These are phyloP conservation scores for Osmerus mordax DNA, from an alignment of 2,113 vertebrate genomes.

Conservation along the genomic window DNA sequence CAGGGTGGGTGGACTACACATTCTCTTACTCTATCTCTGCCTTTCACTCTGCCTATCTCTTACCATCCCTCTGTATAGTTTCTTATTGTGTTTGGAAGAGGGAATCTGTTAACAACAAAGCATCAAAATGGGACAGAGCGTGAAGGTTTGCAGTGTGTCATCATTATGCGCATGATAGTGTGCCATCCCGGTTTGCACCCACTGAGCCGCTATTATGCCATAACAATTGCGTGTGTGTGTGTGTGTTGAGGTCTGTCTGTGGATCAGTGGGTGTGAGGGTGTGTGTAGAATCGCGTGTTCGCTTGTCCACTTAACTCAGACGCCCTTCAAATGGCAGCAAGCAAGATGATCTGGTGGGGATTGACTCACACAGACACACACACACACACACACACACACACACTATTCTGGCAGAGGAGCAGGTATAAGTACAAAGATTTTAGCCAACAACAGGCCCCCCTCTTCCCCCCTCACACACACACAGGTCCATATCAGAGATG, in stretches of 20 bases:
- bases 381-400: background rate
- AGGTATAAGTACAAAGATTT: conserved; percentile 21
- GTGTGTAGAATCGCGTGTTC: conserved; percentile 8
- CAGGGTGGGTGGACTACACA: background rate
- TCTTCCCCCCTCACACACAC: background rate
- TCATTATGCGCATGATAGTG: no score
- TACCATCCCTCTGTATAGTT: no score
- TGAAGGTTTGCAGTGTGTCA: conserved; percentile 8
- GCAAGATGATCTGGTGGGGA: conserved; percentile 28
- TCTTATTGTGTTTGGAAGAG: no score
- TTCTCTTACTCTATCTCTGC: background rate
- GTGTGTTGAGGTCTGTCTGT: background rate
- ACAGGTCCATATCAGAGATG: background rate
- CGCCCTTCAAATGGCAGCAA: conserved; percentile 46
- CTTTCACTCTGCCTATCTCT: background rate
- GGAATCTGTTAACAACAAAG: no score
- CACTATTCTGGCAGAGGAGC: conserved; percentile 7
- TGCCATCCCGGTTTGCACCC: conserved; percentile 30
- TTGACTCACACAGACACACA: conserved; percentile 2
- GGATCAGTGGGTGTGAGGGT: conserved; percentile 12
- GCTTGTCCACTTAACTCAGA: conserved; percentile 21
- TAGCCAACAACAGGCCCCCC: background rate
- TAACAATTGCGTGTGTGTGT: background rate
- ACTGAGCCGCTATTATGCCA: background rate
- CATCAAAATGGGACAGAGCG: background rate